These are phyloP conservation scores for Drosophila stalkeri DNA, from an alignment of 2,888 invertebrate species.

Conservation along the genomic window DNA sequence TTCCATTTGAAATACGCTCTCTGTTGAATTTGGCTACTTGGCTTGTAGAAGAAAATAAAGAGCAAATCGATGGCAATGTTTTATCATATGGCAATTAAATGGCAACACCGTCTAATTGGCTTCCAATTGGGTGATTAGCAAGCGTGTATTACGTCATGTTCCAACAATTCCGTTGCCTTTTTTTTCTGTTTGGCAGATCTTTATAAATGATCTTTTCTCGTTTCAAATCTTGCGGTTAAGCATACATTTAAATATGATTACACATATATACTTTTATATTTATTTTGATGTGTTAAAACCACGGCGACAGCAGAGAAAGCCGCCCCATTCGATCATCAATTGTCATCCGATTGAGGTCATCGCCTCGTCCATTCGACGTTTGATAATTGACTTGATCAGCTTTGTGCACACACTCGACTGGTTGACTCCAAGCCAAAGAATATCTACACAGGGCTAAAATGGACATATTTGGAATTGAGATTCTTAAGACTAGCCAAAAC, in stretches of 20 bases:
- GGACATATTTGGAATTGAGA: neutral
- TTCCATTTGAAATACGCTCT: neutral
- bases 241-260: slow-evolving; percentile 38
- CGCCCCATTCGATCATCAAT: slow-evolving; percentile 36
- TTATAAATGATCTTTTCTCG: neutral
- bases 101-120: slow-evolving; percentile 47
- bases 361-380: slow-evolving; percentile 33
- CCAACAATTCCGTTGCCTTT: slow-evolving; percentile 1
- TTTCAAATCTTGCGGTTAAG: slow-evolving; percentile 34
- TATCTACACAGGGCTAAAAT: neutral
- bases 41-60: slow-evolving; percentile 5
- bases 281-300: slow-evolving; percentile 2
- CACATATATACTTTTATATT: neutral
- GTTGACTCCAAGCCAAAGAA: neutral
- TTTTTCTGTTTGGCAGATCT: slow-evolving; percentile 14
- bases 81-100: slow-evolving; percentile 36
- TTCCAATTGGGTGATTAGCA: slow-evolving; percentile 44
- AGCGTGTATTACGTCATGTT: slow-evolving; percentile 42
- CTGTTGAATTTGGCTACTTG: slow-evolving; percentile 19
- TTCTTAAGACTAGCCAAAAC: neutral
- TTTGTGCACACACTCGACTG: neutral
- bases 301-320: slow-evolving; percentile 45
- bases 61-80: slow-evolving; percentile 48
- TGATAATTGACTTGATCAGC: slow-evolving; percentile 29
- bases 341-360: slow-evolving; percentile 58